These are phyloP conservation scores for Morone chrysops DNA, from an alignment of 2,113 vertebrate species.

Conservation along the genomic window DNA sequence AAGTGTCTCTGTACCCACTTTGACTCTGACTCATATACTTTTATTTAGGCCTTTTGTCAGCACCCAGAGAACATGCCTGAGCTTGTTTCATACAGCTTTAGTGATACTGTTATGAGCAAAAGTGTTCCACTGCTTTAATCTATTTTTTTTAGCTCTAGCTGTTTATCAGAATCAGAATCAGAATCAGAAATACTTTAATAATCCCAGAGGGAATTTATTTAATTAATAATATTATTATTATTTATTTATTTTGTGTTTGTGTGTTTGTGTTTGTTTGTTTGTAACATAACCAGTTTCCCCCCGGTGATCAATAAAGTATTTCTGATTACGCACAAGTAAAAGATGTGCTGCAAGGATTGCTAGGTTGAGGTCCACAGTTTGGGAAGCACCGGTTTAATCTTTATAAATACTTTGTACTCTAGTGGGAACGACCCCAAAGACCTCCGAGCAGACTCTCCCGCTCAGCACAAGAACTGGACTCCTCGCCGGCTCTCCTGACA, in stretches of 20 bases:
- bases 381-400: neutral
- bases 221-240: too few relatives aligned
- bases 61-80: neutral
- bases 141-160: too few relatives aligned
- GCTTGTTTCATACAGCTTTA: conserved; percentile 4
- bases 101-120: neutral
- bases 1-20: conserved; percentile 7
- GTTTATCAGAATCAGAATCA: too few relatives aligned
- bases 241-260: too few relatives aligned
- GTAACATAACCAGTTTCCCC: too few relatives aligned
- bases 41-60: conserved; percentile 13
- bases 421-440: conserved; percentile 91
- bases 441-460: conserved; percentile 83
- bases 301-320: too few relatives aligned
- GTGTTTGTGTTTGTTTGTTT: too few relatives aligned
- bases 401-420: conserved; percentile 28
- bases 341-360: too few relatives aligned
- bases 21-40: conserved; percentile 8
- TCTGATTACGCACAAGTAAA: too few relatives aligned
- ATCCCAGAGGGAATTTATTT: too few relatives aligned
- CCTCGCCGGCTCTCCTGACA: conserved; percentile 62
- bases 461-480: conserved; percentile 79
- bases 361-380: too few relatives aligned
- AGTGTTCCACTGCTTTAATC: neutral
- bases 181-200: too few relatives aligned